Base-by-base conservation (phyloP, 2,888 invertebrate species). In the Mimachlamys varia region DNA sequence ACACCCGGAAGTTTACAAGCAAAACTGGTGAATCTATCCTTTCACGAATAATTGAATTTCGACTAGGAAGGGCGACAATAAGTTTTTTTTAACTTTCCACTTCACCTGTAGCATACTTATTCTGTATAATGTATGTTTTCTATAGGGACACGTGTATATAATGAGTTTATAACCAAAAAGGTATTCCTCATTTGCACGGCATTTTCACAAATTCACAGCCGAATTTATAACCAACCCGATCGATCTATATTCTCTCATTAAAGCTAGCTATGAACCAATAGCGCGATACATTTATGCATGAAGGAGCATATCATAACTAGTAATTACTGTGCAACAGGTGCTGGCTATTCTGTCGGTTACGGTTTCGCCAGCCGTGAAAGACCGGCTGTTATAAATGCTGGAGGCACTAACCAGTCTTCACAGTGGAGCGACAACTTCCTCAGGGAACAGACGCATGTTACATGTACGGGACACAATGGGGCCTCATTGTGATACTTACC, bases 251-350 rank as follows among this genome's bases (percentile, higher is more conserved):
- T 4, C 22, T 58, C 58, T 58, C 58, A 58, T 58, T 58, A 58
- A 58, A 19, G 22, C 19, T 58, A 22, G 22, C 58, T 22, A 22
- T 1, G 22, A 58, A 22, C 58, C 58, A 58, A 58, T 58, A 7
- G 58, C 19, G 58, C n/a, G 58, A 22, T 22, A 58, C 19, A n/a
- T 58, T 58, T 58, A 58, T 58, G 58, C 58, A 58, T 58, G 58
- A 58, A 22, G 58, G 58, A 58, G 58, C 58, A 58, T 58, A 19
- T 58, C 58, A 58, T 58, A 58, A 2, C 58, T 58, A n/a, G 58
- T 58, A 58, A 58, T 58, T 58, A 58, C 58, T 22, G 58, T 58
- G 58, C 58, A 58, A 58, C 58, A 58, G 58, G 58, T 58, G 58
- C 22, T 17, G 19, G 58, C 22, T 22, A 58, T 58, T 58, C 58